These are phyloP conservation scores for Ceratosolen solmsi DNA, from an alignment of 1,140 invertebrate species.

Conservation along the genomic window DNA sequence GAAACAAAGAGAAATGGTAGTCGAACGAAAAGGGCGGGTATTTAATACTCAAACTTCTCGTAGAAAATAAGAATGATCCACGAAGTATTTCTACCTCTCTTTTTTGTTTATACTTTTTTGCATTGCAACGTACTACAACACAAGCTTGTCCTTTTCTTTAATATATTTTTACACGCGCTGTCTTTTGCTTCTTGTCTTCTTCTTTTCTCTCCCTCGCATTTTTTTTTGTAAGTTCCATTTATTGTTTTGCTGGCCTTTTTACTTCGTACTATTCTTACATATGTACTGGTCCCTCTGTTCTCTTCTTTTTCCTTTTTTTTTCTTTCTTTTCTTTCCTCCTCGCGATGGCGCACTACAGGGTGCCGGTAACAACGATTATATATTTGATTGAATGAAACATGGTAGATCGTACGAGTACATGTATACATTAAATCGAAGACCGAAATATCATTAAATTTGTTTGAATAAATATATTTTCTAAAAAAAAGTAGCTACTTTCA, in stretches of 20 bases:
- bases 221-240: not conserved
- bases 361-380: constrained; percentile 26
- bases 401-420: constrained; percentile 8
- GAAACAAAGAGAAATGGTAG: not conserved
- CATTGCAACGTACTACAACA: not conserved
- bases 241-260: constrained; percentile 29
- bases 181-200: constrained; percentile 21
- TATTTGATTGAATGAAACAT: constrained; percentile 35
- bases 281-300: not conserved
- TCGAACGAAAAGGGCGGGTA: not conserved
- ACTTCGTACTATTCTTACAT: constrained; percentile 10
- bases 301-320: not conserved
- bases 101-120: not conserved
- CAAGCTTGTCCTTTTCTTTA: constrained; percentile 14
- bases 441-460: constrained; percentile 10
- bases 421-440: constrained; percentile 21
- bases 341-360: constrained; percentile 1
- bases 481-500: not conserved
- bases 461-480: not conserved
- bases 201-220: not conserved
- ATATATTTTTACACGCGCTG: constrained; percentile 19
- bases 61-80: constrained; percentile 23
- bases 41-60: constrained; percentile 8
- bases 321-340: too few relatives aligned
- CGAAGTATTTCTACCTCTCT: not conserved